A percentile compares a stretch with the other conserved stretches of the same genome.
Conservation (phyloP, 2,888 invertebrate species). For the Drosophila engyochracea region DNA sequence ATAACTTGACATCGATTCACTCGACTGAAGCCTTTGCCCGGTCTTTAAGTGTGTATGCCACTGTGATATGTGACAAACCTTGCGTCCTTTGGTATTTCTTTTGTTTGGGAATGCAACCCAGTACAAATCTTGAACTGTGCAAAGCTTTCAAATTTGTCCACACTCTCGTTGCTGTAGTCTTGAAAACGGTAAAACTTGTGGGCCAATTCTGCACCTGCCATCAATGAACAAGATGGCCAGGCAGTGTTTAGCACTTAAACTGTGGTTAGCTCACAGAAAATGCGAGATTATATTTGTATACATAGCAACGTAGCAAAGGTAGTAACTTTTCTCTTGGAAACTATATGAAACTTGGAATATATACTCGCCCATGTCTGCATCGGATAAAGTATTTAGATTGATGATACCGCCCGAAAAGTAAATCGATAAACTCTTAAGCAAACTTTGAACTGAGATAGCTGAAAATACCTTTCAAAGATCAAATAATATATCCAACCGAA, state of each 20-base stretch:
- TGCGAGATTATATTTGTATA: background rate
- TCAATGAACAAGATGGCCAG: background rate
- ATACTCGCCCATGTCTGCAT: background rate
- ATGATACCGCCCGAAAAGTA: background rate
- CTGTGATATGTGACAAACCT: constrained; percentile 31
- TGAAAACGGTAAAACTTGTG: background rate
- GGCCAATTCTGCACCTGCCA: background rate
- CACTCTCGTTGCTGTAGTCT: constrained; percentile 7
- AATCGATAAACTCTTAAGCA: background rate
- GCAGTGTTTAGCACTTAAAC: background rate
- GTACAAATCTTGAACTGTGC: constrained; percentile 20
- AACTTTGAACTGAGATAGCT: background rate
- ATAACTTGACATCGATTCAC: constrained; percentile 48
- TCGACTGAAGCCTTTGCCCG: constrained; percentile 20
- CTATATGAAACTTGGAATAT: background rate
- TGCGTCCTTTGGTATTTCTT: constrained; percentile 17
- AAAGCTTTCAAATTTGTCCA: constrained; percentile 16
- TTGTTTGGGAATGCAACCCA: constrained; percentile 41
- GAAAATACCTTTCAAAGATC: background rate
- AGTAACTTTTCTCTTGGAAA: background rate
- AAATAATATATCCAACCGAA: background rate
- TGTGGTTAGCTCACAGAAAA: background rate
- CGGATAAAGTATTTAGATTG: background rate
- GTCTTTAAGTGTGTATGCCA: constrained; percentile 21
- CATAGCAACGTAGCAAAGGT: background rate